Evolutionary conservation across 2,797 vertebrate species (phyloP).

Genomic region (Gadopsis bispinosus): DNA sequence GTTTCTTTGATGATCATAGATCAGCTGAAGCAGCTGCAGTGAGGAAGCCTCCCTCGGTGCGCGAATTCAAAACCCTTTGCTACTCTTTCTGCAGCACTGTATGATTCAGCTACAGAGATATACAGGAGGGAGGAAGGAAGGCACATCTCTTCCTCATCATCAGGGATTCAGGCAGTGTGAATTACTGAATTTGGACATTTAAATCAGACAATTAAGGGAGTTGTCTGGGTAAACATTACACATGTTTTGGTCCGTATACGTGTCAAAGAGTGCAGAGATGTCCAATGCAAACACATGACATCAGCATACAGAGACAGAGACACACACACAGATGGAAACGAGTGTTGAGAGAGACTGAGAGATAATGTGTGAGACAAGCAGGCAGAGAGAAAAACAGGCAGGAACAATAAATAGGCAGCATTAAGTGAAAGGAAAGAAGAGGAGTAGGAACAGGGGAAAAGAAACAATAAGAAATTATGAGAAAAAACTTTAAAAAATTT

Average conservation of each 20-base stretch:
- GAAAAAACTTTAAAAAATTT: not conserved
- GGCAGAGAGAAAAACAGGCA: slow-evolving; percentile 31
- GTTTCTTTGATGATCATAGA: slow-evolving; percentile 39
- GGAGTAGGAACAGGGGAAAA: not conserved
- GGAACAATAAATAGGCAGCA: slow-evolving; percentile 49
- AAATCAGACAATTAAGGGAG: slow-evolving; percentile 72
- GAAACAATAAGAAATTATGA: slow-evolving; percentile 26
- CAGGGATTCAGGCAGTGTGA: slow-evolving; percentile 43
- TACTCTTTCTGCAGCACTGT: slow-evolving; percentile 1
- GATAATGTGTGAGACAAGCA: slow-evolving; percentile 55
- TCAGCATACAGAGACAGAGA: slow-evolving; percentile 50
- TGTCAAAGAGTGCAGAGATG: slow-evolving; percentile 61
- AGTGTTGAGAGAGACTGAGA: slow-evolving; percentile 57
- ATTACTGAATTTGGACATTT: slow-evolving; percentile 67
- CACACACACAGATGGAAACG: slow-evolving; percentile 23
- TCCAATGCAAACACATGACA: slow-evolving; percentile 79
- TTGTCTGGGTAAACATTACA: slow-evolving; percentile 74
- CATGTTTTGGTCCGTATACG: slow-evolving; percentile 68
- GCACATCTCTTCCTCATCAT: not conserved
- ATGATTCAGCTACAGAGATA: slow-evolving; percentile 3
- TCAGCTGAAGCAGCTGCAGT: slow-evolving; percentile 42
- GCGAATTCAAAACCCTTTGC: slow-evolving; percentile 10
- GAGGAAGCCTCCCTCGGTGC: slow-evolving; percentile 16
- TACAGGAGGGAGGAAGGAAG: not conserved
- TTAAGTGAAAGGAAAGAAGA: slow-evolving; percentile 42